Base-by-base conservation (phyloP, 2,888 invertebrate genomes). In the Agonum fuliginosum region DNA sequence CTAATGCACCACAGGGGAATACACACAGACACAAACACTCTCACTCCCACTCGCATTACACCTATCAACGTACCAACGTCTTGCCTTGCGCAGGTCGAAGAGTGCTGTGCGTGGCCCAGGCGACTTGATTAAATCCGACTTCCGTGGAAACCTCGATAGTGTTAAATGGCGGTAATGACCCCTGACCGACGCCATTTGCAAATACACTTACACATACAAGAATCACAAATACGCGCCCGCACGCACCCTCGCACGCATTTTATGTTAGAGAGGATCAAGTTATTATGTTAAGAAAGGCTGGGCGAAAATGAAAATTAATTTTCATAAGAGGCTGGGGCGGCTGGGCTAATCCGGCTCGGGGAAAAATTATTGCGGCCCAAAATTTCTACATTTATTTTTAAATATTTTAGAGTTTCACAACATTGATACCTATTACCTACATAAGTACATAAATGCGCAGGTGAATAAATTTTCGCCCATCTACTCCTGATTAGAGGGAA, bases 121-220 rank as follows among this genome's bases (percentile, higher is more conserved):
- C 4, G 73, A 41, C 54, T 73, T 73, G 58, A 73, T 73, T 73
- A 34, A 73, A 73, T 41, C 30, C 22, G 54, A 41, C 37, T 73
- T 73, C 54, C 51, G 58, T 20, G 6, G 67, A 22, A 41, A 30
- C 30, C 48, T 24, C 19, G 14, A 22, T 20, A 41, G 27, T 27
- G 34, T n/a, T 54, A 73, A 51, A 54, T 20, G 72, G 58, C 10
- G 54, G 20, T 73, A 73, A 73, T 58, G 58, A 58, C 58, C 58
- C 12, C 24, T 58, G 58, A 54, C 58, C 54, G 41, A 58, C 37
- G 58, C 22, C 54, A 41, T 41, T 54, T 24, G 37, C 37, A 69
- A 62, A 30, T 17, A 62, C 14, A 6, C n/a, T 51, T 6, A 51
- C 8, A 17, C 1, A 17, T 14, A 48, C 19, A 48, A 19, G 48